Evolutionary conservation across 2,797 vertebrate genomes (phyloP), one percentile per base, ranked within the genome.

Genomic region (Clamator glandarius): DNA sequence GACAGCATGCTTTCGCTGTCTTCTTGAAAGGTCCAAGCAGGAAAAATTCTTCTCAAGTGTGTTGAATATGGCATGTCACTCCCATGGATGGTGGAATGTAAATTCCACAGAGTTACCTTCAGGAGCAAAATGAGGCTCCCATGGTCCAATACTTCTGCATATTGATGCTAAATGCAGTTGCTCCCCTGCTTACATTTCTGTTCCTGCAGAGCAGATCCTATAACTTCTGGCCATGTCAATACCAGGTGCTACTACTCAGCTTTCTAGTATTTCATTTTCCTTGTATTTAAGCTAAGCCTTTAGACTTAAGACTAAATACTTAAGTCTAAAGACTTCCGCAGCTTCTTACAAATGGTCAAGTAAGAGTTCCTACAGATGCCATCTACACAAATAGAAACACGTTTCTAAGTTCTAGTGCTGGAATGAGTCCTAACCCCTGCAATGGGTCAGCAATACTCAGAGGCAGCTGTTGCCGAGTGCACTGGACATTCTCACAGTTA

Each of bases 161-260:
- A 51, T 8, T 1, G 3, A 3, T 48, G 18, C 39, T 33, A 14
- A n/a, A 55, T 33, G 18, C 24, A 48, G 0, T n/a, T n/a, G 26
- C 28, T n/a, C 20, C 50, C 14, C 33, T 57, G 16, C n/a, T 67
- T 62, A 11, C 23, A 1, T 2, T 44, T 85, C 46, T 39, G 15
- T 20, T 76, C 46, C 48, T 88, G 41, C 36, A 29, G 19, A 79
- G 52, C 75, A 46, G 20, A 36, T 74, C 42, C 15, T 31, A 15
- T 18, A 15, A 77, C 23, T 58, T 50, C 15, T 0, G 5, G 33
- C 36, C 64, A 4, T 44, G 73, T 51, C 33, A 83, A 33, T 57
- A 35, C 2, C 48, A 51, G 19, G 7, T 52, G 23, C 31, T 82
- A 46, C 26, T 83, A 17, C 31, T 16, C 63, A 58, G 61, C 33